phyloP scores from a whole-genome alignment of 2,113 vertebrate species.

The Gymnogyps californianus region DNA sequence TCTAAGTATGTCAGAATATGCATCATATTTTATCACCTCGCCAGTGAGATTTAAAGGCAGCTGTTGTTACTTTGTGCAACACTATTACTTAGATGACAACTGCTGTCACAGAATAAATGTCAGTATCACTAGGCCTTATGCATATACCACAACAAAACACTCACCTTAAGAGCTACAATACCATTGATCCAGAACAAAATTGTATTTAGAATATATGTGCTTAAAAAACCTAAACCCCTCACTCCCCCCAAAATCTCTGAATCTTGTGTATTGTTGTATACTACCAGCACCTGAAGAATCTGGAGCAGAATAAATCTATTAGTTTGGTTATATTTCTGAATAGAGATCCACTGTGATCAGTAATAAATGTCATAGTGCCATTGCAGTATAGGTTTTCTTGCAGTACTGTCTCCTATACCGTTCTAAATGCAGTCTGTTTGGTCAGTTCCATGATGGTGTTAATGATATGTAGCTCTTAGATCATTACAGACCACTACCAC shows the following conservation, averaged over 20 bases:
- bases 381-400: background rate
- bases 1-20: background rate
- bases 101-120: background rate
- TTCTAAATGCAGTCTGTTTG: background rate
- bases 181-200: background rate
- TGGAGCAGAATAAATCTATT: background rate
- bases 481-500: background rate
- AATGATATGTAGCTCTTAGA: background rate
- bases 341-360: background rate
- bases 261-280: background rate
- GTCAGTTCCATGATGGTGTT: background rate
- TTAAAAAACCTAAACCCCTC: background rate
- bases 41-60: background rate
- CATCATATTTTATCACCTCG: background rate
- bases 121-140: background rate
- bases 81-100: background rate
- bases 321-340: conserved; percentile 11
- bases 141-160: background rate
- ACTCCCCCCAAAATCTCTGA: background rate
- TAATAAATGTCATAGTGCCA: background rate
- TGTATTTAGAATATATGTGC: background rate
- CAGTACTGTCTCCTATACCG: background rate
- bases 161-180: background rate
- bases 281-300: background rate
- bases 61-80: background rate